Evolutionary conservation across 2,113 vertebrate species (phyloP), one percentile per base, ranked within the genome.

Genomic region (Chlamydotis undulata): DNA sequence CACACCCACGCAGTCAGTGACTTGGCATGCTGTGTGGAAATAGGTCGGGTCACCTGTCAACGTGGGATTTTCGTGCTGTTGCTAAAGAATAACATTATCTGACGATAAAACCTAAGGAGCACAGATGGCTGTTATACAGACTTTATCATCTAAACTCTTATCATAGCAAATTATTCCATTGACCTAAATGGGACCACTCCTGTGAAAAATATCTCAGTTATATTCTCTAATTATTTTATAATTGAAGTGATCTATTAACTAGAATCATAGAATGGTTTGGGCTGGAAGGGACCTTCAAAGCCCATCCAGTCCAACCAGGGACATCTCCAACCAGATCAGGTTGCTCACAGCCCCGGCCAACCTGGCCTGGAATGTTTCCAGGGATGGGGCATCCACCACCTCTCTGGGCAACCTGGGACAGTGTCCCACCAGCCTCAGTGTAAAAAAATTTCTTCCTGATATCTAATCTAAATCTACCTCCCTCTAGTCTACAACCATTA

Each of bases 31-130:
- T 71, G 43, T 68, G 75, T 85, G 74, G 83, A 87, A 81, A 64
- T 31, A 75, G 56, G 73, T 13, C 63, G 65, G 22, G 57, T 83
- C 96, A 96, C 92, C 93, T 91, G 78, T 93, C 78, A 80, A 3
- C 0, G 0, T 59, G 59, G 63, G 22, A 8, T 87, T 89, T 87
- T 84, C 89, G 50, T 80, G 80, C 68, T 59, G 37, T 53, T 65
- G 37, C 59, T 73, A 67, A 71, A 83, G 64, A 88, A 90, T 45
- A 57, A 78, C 24, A 25, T 90, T 87, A 85, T 69, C 78, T 79
- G 67, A 91, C 82, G 70, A 88, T 80, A 93, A 91, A 94, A 83
- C 37, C 33, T 37, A 61, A 65, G 71, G 63, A 93, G 71, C 47
- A 43, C 78, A 52, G 70, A 57, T 63, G 75, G 74, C 41, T 79